Evolutionary conservation across 2,113 vertebrate genomes (phyloP).

Genomic region (Rynchops niger): DNA sequence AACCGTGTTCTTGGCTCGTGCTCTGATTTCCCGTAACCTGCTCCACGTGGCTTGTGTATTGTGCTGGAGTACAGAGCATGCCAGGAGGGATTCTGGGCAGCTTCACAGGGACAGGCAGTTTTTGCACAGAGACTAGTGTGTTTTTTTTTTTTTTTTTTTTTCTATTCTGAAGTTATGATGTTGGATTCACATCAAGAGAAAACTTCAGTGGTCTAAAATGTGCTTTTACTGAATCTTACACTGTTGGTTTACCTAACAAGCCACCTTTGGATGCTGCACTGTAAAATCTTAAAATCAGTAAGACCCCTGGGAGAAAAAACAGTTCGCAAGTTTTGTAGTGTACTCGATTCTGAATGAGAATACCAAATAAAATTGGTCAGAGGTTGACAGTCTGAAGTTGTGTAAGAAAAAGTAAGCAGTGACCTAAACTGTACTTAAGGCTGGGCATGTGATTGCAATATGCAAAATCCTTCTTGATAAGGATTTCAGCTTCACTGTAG

Average conservation of each 20-base stretch:
- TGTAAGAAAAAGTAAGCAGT: not conserved
- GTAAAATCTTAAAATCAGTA: not conserved
- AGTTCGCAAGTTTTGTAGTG: not conserved
- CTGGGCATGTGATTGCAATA: not conserved
- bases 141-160: not conserved
- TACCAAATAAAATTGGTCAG: not conserved
- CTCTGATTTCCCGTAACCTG: conserved; percentile 62
- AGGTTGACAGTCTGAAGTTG: not conserved
- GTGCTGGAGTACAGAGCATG: not conserved
- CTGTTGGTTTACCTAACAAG: not conserved
- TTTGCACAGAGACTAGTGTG: not conserved
- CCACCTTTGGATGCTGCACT: not conserved
- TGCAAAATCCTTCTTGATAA: not conserved
- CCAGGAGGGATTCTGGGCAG: conserved; percentile 15
- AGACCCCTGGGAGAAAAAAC: not conserved
- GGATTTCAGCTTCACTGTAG: not conserved
- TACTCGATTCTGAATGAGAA: not conserved
- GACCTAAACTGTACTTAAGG: not conserved
- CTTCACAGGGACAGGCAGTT: not conserved
- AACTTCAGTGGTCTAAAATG: not conserved
- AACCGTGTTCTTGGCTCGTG: conserved; percentile 57
- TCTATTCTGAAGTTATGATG: not conserved
- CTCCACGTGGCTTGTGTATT: not conserved
- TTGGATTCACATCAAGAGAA: not conserved
- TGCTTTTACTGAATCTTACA: not conserved